Evolutionary conservation across 2,888 invertebrate species (phyloP), one percentile per base, ranked within the genome.

Genomic region (Rhamphomyia laevipes): DNA sequence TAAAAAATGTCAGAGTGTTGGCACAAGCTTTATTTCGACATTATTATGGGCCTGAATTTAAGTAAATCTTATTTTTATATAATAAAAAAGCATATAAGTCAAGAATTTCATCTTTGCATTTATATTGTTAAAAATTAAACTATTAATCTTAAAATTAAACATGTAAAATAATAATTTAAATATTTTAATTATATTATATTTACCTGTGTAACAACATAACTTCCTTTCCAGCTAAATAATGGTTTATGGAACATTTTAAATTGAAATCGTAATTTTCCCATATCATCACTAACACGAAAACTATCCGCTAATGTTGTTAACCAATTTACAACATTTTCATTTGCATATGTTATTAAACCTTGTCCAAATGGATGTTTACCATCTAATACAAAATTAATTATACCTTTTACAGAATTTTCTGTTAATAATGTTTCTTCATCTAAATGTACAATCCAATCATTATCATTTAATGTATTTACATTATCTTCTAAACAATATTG

Each of bases 151-250:
- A n/a, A n/a, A n/a, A n/a, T n/a, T n/a, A n/a, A n/a, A n/a, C n/a
- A n/a, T n/a, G n/a, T n/a, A n/a, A n/a, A n/a, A n/a, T n/a, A n/a
- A n/a, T n/a, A n/a, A n/a, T n/a, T n/a, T n/a, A n/a, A n/a, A n/a
- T n/a, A n/a, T n/a, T n/a, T n/a, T n/a, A n/a, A n/a, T n/a, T n/a
- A n/a, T n/a, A n/a, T n/a, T n/a, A n/a, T n/a, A n/a, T 9, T 72
- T 67, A 91, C 91, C 82, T 93, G 92, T 55, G 94, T 93, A 11
- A 96, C 94, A 56, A 96, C 95, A 72, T 88, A 96, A 41, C 95
- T 95, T 53, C 96, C 96, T 73, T 96, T 96, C 94, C 95, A 95
- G 68, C 94, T 93, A 70, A 96, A 94, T 49, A 94, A 74, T 16
- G 96, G 95, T 66, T 88, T 90, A 67, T 95, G 93, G 68, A 96